These are phyloP conservation scores for Andrena marginata DNA, from an alignment of 2,888 invertebrate genomes.

Conservation along the genomic window DNA sequence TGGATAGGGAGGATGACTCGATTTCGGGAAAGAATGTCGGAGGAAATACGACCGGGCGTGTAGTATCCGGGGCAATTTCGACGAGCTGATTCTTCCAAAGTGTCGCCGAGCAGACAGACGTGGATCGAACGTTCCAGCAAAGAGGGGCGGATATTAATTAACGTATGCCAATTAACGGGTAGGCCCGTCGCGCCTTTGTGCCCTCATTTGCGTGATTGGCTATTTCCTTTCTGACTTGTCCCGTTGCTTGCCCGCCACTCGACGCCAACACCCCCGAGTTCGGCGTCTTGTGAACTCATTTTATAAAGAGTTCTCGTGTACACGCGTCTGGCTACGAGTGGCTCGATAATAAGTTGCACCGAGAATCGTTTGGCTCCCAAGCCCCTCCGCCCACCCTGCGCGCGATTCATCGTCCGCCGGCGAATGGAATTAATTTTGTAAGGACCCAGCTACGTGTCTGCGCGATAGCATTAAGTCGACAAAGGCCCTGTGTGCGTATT, in stretches of 20 bases:
- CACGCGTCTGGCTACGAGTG: conserved; percentile 29
- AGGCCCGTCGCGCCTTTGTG: conserved; percentile 70
- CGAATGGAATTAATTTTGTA: conserved; percentile 52
- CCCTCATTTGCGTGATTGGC: conserved; percentile 74
- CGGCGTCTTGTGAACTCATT: conserved; percentile 64
- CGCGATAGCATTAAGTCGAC: conserved; percentile 37
- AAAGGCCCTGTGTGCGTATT: conserved; percentile 19
- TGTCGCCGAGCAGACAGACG: conserved; percentile 49
- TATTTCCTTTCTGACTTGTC: conserved; percentile 70
- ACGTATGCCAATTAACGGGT: conserved; percentile 74
- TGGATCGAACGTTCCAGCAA: conserved; percentile 58
- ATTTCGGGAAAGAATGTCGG: conserved; percentile 59
- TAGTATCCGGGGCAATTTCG: conserved; percentile 20
- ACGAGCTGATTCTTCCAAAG: conserved; percentile 26
- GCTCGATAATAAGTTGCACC: conserved; percentile 46
- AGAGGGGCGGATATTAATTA: conserved; percentile 73
- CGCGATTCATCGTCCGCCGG: conserved; percentile 22
- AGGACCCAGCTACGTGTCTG: conserved; percentile 31
- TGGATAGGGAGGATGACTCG: neutral
- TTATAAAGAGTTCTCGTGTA: conserved; percentile 62
- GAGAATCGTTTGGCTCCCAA: conserved; percentile 36
- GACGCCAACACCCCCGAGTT: conserved; percentile 46
- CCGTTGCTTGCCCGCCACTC: conserved; percentile 49
- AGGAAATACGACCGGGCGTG: conserved; percentile 29
- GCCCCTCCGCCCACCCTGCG: neutral